phyloP scores from a whole-genome alignment of 2,888 invertebrate species.

The Hypsopygia costalis region DNA sequence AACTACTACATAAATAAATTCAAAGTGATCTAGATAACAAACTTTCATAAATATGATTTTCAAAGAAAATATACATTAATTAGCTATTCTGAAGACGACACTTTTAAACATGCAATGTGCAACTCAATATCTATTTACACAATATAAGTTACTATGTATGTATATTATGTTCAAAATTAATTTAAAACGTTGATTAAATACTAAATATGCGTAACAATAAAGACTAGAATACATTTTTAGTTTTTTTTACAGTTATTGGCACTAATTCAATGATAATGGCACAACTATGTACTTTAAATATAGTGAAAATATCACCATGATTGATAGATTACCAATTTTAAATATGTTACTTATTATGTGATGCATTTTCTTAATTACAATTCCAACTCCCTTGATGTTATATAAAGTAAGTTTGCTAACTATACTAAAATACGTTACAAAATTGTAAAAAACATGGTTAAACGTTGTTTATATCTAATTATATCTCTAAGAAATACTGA shows the following conservation, averaged over 20 bases:
- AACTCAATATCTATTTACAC: slow-evolving; percentile 65
- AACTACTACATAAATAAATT: slow-evolving; percentile 28
- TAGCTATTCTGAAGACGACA: slow-evolving; percentile 41
- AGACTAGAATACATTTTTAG: slow-evolving; percentile 80
- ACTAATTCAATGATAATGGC: slow-evolving; percentile 76
- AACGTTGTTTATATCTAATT: slow-evolving; percentile 61
- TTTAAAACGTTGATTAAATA: slow-evolving; percentile 71
- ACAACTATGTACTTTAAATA: slow-evolving; percentile 67
- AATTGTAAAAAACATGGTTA: slow-evolving; percentile 66
- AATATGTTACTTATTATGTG: slow-evolving; percentile 39
- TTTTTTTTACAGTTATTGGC: slow-evolving; percentile 76
- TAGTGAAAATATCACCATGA: slow-evolving; percentile 45
- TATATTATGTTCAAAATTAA: slow-evolving; percentile 64
- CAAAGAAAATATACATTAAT: slow-evolving; percentile 27
- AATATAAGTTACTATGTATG: slow-evolving; percentile 54
- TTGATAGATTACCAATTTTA: slow-evolving; percentile 28
- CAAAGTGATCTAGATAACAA: slow-evolving; percentile 38
- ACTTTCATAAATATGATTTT: slow-evolving; percentile 32
- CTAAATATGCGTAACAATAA: slow-evolving; percentile 80
- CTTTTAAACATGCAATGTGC: slow-evolving; percentile 61
- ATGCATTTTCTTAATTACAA: slow-evolving; percentile 45
- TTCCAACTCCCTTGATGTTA: slow-evolving; percentile 43
- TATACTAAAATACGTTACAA: slow-evolving; percentile 70
- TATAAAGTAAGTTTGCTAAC: slow-evolving; percentile 65
- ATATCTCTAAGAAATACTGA: slow-evolving; percentile 71